phyloP scores from a whole-genome alignment of 2,797 vertebrate species.

The Acanthis flammea region DNA sequence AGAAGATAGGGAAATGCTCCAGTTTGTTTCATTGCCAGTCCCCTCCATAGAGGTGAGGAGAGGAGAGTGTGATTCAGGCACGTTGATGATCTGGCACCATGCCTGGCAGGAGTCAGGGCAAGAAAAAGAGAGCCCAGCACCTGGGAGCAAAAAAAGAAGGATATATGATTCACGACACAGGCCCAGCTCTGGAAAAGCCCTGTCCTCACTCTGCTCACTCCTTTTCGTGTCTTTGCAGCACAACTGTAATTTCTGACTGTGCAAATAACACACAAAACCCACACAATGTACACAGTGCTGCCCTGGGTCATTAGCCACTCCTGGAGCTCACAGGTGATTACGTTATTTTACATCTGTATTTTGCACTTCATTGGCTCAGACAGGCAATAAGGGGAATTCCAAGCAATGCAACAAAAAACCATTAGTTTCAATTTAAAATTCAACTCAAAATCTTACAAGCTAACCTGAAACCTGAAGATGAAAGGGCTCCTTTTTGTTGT shows the following conservation, averaged over 20 bases:
- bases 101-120: slow-evolving; percentile 59
- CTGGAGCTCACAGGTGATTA: background rate
- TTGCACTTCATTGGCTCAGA: background rate
- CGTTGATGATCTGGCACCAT: slow-evolving; percentile 72
- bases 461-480: background rate
- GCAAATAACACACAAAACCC: background rate
- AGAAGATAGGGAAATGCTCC: slow-evolving; percentile 16
- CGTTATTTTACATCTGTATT: background rate
- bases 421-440: background rate
- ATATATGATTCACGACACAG: background rate
- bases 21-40: slow-evolving; percentile 35
- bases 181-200: background rate
- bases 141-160: slow-evolving; percentile 32
- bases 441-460: background rate
- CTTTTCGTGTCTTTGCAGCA: background rate
- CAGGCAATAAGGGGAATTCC: background rate
- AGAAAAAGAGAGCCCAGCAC: slow-evolving; percentile 61
- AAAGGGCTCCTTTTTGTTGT: background rate
- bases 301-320: background rate
- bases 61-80: slow-evolving; percentile 23
- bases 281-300: background rate
- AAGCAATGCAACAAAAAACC: background rate
- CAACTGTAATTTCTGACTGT: background rate
- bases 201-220: background rate
- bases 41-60: background rate